phyloP scores from a whole-genome alignment of 2,797 vertebrate species.

The Channa striata region DNA sequence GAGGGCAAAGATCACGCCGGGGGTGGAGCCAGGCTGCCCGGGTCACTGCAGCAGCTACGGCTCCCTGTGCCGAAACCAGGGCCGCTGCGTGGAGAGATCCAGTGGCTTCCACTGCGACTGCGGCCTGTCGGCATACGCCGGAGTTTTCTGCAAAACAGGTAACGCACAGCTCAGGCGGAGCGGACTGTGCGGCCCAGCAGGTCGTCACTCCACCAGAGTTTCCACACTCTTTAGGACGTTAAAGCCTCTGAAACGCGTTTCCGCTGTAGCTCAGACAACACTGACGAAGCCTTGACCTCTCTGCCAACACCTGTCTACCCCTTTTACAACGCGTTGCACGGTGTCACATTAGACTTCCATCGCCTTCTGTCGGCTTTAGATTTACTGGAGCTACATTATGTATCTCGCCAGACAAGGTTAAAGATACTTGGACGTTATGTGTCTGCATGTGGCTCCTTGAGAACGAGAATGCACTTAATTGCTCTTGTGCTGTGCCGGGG shows the following conservation, averaged over 20 bases:
- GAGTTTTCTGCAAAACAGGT: slow-evolving; percentile 89
- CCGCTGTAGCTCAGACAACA: not conserved
- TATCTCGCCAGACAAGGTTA: slow-evolving; percentile 4
- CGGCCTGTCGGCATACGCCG: slow-evolving; percentile 85
- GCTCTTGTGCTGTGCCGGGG: not conserved
- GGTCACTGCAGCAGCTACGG: slow-evolving; percentile 96
- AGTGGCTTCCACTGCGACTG: slow-evolving; percentile 93
- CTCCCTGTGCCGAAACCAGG: slow-evolving; percentile 89
- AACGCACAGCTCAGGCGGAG: too few species aligned
- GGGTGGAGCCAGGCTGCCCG: slow-evolving; percentile 90
- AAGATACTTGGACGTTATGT: not conserved
- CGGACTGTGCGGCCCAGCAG: too few species aligned
- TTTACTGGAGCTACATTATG: not conserved
- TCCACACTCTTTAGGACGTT: not conserved
- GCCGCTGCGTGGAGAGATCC: slow-evolving; percentile 88
- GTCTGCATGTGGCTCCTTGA: not conserved
- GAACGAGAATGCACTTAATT: not conserved
- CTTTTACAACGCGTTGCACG: not conserved
- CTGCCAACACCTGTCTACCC: not conserved
- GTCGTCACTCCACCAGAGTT: too few species aligned
- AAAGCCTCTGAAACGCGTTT: not conserved
- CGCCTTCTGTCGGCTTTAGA: not conserved
- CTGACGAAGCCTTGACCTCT: not conserved
- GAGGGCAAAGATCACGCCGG: slow-evolving; percentile 91
- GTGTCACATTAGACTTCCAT: not conserved